Evolutionary conservation across 2,113 vertebrate species (phyloP).

Genomic region (Alouatta palliata): DNA sequence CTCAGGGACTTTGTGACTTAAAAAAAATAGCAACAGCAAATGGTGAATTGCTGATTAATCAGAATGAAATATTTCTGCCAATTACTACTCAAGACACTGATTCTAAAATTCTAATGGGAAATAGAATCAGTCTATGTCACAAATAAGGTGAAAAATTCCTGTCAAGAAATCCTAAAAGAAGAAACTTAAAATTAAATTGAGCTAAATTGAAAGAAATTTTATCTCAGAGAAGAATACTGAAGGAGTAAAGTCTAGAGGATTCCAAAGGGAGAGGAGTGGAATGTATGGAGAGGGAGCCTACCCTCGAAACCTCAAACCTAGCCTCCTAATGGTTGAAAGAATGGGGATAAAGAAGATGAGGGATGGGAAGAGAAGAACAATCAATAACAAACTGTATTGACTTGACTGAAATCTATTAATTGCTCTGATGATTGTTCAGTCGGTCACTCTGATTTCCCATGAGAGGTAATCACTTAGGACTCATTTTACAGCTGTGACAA

Average conservation of each 20-base stretch:
- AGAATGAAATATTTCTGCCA: not conserved
- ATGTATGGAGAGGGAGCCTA: not conserved
- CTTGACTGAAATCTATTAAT: not conserved
- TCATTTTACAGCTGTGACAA: not conserved
- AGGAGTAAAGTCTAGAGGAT: not conserved
- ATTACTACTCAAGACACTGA: not conserved
- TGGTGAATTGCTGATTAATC: not conserved
- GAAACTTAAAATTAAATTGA: not conserved
- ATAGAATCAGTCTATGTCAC: not conserved
- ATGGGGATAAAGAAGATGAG: not conserved
- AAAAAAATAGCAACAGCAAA: not conserved
- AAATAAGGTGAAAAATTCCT: not conserved
- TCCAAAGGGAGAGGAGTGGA: fast-evolving
- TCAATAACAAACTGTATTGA: not conserved
- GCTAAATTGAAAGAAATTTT: not conserved
- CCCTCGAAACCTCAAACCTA: not conserved
- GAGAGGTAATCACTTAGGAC: not conserved
- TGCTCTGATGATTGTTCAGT: not conserved
- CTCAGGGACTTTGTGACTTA: not conserved
- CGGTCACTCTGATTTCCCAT: not conserved
- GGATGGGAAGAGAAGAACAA: fast-evolving
- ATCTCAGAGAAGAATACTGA: not conserved
- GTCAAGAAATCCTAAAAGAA: not conserved
- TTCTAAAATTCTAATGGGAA: slow-evolving; percentile 29
- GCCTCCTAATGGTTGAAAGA: fast-evolving